Conservation (phyloP, 2,888 invertebrate genomes). For the Carcina quercana region DNA sequence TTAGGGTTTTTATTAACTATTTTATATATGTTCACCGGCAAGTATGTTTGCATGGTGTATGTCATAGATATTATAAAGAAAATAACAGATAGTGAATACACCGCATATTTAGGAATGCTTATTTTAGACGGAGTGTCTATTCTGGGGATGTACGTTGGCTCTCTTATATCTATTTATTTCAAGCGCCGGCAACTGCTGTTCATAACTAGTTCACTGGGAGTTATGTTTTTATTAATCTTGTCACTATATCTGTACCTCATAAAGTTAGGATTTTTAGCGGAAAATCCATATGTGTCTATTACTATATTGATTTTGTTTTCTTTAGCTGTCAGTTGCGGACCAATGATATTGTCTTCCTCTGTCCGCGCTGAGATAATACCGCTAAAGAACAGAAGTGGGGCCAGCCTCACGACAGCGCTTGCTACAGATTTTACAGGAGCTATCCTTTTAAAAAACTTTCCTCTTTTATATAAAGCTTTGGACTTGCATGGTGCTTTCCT, state of each 20-base stretch:
- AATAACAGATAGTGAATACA: constrained; percentile 14
- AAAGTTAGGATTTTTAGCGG: neutral
- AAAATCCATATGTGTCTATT: constrained; percentile 24
- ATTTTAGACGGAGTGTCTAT: constrained; percentile 19
- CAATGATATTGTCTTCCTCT: constrained; percentile 6
- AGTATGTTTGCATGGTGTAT: constrained; percentile 15
- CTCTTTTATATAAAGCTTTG: neutral
- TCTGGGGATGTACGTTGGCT: constrained; percentile 12
- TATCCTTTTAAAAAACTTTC: constrained; percentile 11
- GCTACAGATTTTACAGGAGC: constrained; percentile 2
- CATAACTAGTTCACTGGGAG: constrained; percentile 4
- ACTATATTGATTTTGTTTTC: constrained; percentile 7
- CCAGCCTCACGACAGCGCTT: constrained; percentile 3
- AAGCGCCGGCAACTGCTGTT: constrained; percentile 14
- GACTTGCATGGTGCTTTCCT: neutral
- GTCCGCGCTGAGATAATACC: constrained; percentile 13
- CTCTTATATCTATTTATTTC: constrained; percentile 10
- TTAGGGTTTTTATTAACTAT: constrained; percentile 2
- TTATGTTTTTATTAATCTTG: constrained; percentile 21
- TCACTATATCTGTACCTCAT: constrained; percentile 2
- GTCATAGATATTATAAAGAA: constrained; percentile 19
- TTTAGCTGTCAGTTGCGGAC: constrained; percentile 9
- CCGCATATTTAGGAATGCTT: constrained; percentile 19
- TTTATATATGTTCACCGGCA: constrained; percentile 16
- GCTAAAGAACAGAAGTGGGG: constrained; percentile 9